Evolutionary conservation across 2,797 vertebrate species (phyloP).

Genomic region (Anguilla megastoma): DNA sequence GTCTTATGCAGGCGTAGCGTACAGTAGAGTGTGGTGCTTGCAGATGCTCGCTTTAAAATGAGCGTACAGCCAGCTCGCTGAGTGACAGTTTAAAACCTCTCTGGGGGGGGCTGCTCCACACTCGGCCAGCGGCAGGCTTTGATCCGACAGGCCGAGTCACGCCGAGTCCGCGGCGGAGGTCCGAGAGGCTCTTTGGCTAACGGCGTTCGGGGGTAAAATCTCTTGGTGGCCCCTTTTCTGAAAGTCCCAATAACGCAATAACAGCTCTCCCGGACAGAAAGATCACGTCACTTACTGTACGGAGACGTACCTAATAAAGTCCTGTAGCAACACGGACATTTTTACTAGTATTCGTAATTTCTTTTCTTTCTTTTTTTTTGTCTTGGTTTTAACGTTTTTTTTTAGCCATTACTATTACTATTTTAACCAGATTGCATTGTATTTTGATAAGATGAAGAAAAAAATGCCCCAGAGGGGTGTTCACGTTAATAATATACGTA

Average conservation of each 20-base stretch:
- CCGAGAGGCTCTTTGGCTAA: neutral
- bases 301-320: neutral
- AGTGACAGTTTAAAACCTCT: neutral
- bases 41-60: neutral
- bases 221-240: neutral
- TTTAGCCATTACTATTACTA: neutral
- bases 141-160: neutral
- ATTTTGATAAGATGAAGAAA: neutral
- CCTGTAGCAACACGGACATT: neutral
- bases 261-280: slow-evolving; percentile 13
- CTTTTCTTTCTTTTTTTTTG: neutral
- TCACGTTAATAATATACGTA: neutral
- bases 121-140: neutral
- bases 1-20: no score
- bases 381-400: no score
- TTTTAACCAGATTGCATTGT: neutral
- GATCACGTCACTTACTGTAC: neutral
- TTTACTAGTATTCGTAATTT: neutral
- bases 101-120: neutral
- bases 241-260: slow-evolving; percentile 1
- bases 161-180: neutral
- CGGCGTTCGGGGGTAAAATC: neutral
- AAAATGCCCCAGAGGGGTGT: neutral
- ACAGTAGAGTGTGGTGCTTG: no score
- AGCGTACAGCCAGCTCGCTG: neutral